A percentile compares a stretch with the other conserved stretches of the same genome.
These are phyloP conservation scores for Epsilonema sp. DNA, from an alignment of 2,888 invertebrate species.

Conservation along the genomic window DNA sequence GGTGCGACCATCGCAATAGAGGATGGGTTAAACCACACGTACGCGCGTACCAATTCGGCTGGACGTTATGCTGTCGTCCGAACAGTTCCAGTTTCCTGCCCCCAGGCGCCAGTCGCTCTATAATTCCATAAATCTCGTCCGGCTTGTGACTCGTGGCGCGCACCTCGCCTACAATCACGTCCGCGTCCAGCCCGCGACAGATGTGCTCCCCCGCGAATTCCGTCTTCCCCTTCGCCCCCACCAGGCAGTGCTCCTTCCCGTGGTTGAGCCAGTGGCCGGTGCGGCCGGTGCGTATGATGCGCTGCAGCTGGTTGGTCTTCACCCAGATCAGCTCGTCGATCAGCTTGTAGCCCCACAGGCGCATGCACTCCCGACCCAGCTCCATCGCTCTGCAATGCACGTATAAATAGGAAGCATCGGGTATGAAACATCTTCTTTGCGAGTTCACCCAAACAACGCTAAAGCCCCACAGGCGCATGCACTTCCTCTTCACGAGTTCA, in stretches of 20 bases:
- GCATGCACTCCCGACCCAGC: slow-evolving; percentile 76
- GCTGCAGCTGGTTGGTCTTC: slow-evolving; percentile 87
- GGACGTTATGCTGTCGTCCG: slow-evolving; percentile 86
- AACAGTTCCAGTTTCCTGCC: slow-evolving; percentile 91
- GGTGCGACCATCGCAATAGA: too few species aligned
- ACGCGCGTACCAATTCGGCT: slow-evolving; percentile 98
- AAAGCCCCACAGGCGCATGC: too few species aligned
- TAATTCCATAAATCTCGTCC: slow-evolving; percentile 93
- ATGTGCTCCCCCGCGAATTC: slow-evolving; percentile 67
- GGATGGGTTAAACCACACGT: too few species aligned
- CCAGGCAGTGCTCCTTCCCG: slow-evolving; percentile 89
- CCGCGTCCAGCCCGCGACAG: slow-evolving; percentile 84
- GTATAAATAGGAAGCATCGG: too few species aligned
- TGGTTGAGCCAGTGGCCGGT: slow-evolving; percentile 95
- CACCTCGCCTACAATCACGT: slow-evolving; percentile 89
- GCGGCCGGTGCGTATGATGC: slow-evolving; percentile 68
- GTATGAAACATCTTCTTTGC: too few species aligned
- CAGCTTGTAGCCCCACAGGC: slow-evolving; percentile 86
- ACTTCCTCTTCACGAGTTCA: too few species aligned
- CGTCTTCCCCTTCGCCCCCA: slow-evolving; percentile 87
- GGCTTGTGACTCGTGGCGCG: slow-evolving; percentile 83
- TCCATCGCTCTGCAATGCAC: slow-evolving; percentile 80
- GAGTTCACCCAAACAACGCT: too few species aligned
- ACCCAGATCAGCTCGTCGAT: slow-evolving; percentile 98
- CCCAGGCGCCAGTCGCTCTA: slow-evolving; percentile 82